phyloP scores from a whole-genome alignment of 2,888 invertebrate species.

The Sarcophaga rosellei region DNA sequence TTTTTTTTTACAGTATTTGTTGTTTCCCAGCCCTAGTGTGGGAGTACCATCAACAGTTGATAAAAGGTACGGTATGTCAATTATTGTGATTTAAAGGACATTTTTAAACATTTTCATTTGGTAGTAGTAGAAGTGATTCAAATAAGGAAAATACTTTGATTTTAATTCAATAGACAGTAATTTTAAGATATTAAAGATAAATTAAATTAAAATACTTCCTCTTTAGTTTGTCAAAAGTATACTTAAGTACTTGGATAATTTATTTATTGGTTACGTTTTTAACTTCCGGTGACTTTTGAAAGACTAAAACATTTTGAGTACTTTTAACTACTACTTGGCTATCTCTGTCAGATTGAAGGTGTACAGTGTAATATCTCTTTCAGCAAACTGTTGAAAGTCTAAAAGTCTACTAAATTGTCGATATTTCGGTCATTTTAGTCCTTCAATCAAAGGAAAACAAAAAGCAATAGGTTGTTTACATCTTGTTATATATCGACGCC shows the following conservation, averaged over 20 bases:
- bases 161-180: not conserved
- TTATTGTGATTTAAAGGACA: conserved; percentile 25
- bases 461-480: too few species aligned
- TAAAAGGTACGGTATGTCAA: conserved; percentile 47
- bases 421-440: too few species aligned
- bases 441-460: too few species aligned
- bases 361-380: not conserved
- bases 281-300: too few species aligned
- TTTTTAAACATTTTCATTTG: not conserved
- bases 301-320: too few species aligned
- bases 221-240: not conserved
- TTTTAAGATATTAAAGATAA: not conserved
- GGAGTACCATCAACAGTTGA: conserved; percentile 34
- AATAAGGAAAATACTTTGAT: not conserved
- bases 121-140: not conserved
- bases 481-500: too few species aligned
- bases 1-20: not conserved
- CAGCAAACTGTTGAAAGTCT: not conserved
- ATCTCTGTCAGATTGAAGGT: too few species aligned
- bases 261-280: not conserved
- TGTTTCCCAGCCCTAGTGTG: not conserved
- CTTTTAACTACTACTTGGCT: too few species aligned
- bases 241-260: not conserved
- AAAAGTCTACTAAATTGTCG: too few species aligned
- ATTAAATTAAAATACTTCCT: not conserved